Conservation (phyloP, 2,888 invertebrate genomes). For the Tholera decimalis region DNA sequence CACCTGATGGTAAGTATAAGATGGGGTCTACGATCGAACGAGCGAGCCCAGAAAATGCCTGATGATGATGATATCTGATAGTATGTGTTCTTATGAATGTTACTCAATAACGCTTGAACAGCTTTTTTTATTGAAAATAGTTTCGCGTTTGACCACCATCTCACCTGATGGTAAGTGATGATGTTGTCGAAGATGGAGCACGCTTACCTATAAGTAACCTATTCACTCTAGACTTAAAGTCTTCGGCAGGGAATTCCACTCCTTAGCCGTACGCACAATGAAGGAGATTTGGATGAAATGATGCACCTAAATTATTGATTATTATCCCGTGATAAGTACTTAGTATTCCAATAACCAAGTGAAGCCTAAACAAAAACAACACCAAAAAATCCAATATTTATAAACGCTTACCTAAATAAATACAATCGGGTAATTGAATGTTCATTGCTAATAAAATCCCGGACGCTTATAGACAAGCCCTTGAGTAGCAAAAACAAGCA, state of each 20-base stretch:
- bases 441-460: constrained; percentile 59
- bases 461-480: constrained; percentile 53
- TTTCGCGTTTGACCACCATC: too few relatives aligned
- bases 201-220: too few relatives aligned
- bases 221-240: too few relatives aligned
- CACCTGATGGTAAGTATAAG: too few relatives aligned
- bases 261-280: too few relatives aligned
- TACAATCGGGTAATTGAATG: constrained; percentile 52
- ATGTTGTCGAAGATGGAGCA: too few relatives aligned
- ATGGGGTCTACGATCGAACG: too few relatives aligned
- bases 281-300: background rate
- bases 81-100: background rate
- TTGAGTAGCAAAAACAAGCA: constrained; percentile 57
- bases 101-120: background rate
- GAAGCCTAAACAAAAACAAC: background rate
- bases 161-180: too few relatives aligned
- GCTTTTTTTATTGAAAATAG: too few relatives aligned
- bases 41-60: too few relatives aligned
- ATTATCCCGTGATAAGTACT: background rate
- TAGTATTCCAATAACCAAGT: background rate
- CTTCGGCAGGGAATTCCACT: too few relatives aligned
- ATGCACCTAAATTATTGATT: background rate
- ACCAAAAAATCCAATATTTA: background rate
- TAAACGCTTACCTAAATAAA: constrained; percentile 31
- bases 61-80: background rate